Evolutionary conservation across 2,113 vertebrate genomes (phyloP), one percentile per base, ranked within the genome.

Genomic region (Paraplagusia blochii): DNA sequence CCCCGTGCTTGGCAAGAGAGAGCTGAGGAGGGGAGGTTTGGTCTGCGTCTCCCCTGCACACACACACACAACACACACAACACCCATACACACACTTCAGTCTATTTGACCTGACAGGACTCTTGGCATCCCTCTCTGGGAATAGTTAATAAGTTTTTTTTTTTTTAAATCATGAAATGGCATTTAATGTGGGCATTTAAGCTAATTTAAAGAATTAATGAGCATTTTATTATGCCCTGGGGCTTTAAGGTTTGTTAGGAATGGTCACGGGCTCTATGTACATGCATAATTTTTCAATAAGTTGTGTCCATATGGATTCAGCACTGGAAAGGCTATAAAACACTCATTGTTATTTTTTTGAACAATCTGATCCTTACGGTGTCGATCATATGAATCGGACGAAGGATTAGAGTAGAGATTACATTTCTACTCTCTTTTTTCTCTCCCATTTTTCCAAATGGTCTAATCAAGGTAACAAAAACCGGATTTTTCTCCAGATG

Each of bases 131-230:
- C 71, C 81, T 76, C 82, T 82, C 70, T 79, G 81, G 69, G 75
- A 85, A 81, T 82, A 80, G 81, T 87, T 87, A 87, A 88, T 88
- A 86, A 83, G 77, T 62, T 66, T 83, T 85, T 59, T 29, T 62
- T 66, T 83, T 85, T 59, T 29, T 29, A 87, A 86, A 88, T 86
- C 71, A 78, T 77, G 51, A 81, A 80, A 76, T 75, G 60, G 71
- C 63, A 69, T 80, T 85, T 73, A 90, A 86, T 88, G 81, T 81
- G 77, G 65, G 78, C 70, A 67, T 83, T 86, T 88, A 85, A 83
- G 81, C 74, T 84, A 80, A 88, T 88, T 85, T 79, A 66, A 74
- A 67, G 70, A 87, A 86, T 89, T 85, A 89, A 88, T 88, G 70
- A 83, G 74, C 66, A 74, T 85, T 90, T 77, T 83, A 88, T 60